These are phyloP conservation scores for Nebria salina DNA, from an alignment of 2,888 invertebrate genomes.

Conservation along the genomic window DNA sequence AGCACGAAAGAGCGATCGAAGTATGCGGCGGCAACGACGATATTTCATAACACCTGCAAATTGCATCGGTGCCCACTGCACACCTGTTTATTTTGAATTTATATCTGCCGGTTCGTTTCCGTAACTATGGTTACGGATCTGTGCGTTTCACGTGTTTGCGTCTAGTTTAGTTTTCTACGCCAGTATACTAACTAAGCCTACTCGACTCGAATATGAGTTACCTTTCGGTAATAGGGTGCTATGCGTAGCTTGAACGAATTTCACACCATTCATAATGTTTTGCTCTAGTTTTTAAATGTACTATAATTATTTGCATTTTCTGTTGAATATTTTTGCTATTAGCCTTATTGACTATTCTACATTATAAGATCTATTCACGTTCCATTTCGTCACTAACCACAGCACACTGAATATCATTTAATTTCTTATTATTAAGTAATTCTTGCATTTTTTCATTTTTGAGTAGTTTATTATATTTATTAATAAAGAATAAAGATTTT, in stretches of 20 bases:
- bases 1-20: too few relatives aligned
- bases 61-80: neutral
- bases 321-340: neutral
- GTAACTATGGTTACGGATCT: neutral
- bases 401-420: too few relatives aligned
- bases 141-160: neutral
- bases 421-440: too few relatives aligned
- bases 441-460: too few relatives aligned
- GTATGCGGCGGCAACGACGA: neutral
- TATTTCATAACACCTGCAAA: constrained; percentile 1
- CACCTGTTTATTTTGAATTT: neutral
- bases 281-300: neutral
- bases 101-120: neutral
- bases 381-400: too few relatives aligned
- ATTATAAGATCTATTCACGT: neutral
- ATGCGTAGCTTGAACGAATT: too few relatives aligned
- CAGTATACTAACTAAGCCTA: neutral
- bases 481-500: too few relatives aligned
- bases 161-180: neutral
- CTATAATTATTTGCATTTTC: neutral
- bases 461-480: too few relatives aligned
- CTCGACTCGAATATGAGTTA: too few relatives aligned
- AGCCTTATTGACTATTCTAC: neutral
- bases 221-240: too few relatives aligned
- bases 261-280: neutral